Base-by-base conservation (phyloP, 2,113 vertebrate species). In the Nanorana parkeri region DNA sequence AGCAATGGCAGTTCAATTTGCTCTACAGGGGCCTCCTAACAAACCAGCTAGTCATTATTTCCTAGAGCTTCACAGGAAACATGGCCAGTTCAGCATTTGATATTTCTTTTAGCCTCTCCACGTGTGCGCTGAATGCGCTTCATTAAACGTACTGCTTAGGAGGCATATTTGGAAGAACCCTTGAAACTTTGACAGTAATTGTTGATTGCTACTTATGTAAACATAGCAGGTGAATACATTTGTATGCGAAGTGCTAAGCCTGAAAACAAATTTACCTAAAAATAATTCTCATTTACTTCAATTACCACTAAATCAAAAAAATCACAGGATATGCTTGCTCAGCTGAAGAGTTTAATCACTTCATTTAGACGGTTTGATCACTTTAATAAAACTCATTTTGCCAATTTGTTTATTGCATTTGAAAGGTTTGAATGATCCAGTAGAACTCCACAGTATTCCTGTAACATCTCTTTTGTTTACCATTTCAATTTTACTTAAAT, bases 381-480 rank as follows among this genome's bases (percentile, higher is more conserved):
- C 55, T 61, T 47, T 80, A 80, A 80, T 80, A 71, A 71, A 69
- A 80, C 13, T 28, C 56, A 80, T 63, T 80, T 71, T 60, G 29
- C 36, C 54, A 68, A 69, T 68, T 68, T 80, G 56, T 64, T 29
- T 72, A 47, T 17, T 80, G n/a, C 19, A 61, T 21, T 51, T 61
- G 32, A 55, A 66, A 66, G 63, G n/a, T 67, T 67, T 60, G 15
- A 76, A 61, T n/a, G 21, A 76, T 3, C 13, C 21, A 63, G 63
- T 16, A 23, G 16, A 36, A 26, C 16, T 17, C 15, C 2, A 5
- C 28, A n/a, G 11, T 15, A 56, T 29, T 3, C 8, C 10, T 61
- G 21, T 61, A 61, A n/a, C n/a, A 20, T 61, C 41, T 47, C 41
- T 36, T 41, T 32, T 3, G 29, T 21, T 21, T 21, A 15, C 32